phyloP scores from a whole-genome alignment of 2,113 vertebrate genomes.

The Anser cygnoides region DNA sequence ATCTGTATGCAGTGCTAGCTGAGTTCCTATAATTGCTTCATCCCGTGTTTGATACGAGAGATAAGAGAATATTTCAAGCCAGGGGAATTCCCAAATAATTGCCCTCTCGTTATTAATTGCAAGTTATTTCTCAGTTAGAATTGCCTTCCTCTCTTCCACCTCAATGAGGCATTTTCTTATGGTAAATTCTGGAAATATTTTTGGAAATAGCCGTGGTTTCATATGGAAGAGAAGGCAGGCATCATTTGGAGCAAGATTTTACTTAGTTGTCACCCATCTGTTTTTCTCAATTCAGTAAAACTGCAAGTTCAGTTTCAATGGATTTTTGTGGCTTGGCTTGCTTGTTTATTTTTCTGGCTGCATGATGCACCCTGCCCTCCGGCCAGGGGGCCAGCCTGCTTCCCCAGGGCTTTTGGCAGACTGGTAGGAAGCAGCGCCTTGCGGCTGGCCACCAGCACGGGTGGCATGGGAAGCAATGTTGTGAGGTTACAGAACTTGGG shows the following conservation, averaged over 20 bases:
- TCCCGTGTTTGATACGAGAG: neutral
- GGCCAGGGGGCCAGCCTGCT: neutral
- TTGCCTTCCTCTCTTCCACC: neutral
- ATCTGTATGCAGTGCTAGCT: neutral
- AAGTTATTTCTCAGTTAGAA: neutral
- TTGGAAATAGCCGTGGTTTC: neutral
- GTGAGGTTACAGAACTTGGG: neutral
- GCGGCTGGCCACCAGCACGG: neutral
- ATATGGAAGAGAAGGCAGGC: neutral
- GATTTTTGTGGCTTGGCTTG: neutral
- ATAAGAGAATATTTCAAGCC: neutral
- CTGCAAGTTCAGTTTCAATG: neutral
- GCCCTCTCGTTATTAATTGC: neutral
- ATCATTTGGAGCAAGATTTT: neutral
- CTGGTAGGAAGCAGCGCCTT: neutral
- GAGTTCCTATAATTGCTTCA: neutral
- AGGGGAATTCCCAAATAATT: neutral
- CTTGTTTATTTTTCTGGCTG: neutral
- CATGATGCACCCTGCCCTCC: neutral
- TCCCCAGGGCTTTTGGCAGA: neutral
- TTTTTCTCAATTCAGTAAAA: neutral
- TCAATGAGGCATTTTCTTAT: neutral
- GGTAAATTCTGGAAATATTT: neutral
- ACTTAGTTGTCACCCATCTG: neutral
- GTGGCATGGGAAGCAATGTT: neutral